A percentile compares a stretch with the other conserved stretches of the same genome.
Conservation (phyloP, 2,797 vertebrate species). For the Sebastes diaconus region DNA sequence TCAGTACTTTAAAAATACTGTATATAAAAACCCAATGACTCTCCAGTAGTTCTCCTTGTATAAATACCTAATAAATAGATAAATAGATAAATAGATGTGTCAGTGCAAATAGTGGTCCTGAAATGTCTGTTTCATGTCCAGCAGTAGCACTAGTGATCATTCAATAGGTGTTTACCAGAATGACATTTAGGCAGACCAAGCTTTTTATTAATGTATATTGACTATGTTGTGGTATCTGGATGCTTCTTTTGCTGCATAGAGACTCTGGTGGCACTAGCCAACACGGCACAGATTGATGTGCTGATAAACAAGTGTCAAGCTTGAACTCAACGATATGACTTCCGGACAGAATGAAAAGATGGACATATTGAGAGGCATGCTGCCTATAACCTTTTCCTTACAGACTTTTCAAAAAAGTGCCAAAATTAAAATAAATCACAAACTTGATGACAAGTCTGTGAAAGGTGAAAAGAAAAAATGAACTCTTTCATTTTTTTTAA, state of each 20-base stretch:
- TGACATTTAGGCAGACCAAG: neutral
- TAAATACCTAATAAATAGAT: too few relatives aligned
- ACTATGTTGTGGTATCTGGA: neutral
- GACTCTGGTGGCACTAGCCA: neutral
- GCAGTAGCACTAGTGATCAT: too few relatives aligned
- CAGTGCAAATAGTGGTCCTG: too few relatives aligned
- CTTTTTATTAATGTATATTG: neutral
- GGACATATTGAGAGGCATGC: neutral
- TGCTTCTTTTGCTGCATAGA: slow-evolving; percentile 1
- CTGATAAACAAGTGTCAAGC: neutral
- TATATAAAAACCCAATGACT: too few relatives aligned
- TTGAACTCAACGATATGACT: neutral
- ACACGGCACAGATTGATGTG: neutral
- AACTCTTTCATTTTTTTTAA: neutral
- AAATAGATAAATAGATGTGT: too few relatives aligned
- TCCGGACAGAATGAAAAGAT: neutral
- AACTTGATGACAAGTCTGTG: fast-evolving
- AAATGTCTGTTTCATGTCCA: too few relatives aligned
- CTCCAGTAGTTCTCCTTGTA: too few relatives aligned
- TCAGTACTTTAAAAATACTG: too few relatives aligned
- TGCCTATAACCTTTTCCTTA: neutral
- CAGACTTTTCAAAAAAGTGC: neutral
- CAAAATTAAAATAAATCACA: neutral
- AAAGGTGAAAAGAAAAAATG: too few relatives aligned
- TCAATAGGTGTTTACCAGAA: neutral